Conservation (phyloP, 2,888 invertebrate genomes). For the Rhamphomyia laevipes region DNA sequence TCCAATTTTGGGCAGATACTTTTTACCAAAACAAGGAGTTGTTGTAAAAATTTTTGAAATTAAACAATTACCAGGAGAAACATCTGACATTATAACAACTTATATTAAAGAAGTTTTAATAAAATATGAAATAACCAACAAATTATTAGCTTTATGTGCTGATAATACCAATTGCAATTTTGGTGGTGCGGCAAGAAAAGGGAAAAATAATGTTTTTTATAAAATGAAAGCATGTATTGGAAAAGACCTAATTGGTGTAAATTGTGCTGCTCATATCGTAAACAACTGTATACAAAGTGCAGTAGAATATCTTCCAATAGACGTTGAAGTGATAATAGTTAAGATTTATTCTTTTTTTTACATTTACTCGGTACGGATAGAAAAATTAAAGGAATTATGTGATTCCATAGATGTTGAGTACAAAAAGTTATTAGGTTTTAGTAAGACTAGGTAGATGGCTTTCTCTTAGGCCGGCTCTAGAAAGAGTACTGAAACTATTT, state of each 20-base stretch:
- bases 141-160: background rate
- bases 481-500: background rate
- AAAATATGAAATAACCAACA: background rate
- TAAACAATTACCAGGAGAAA: slow-evolving; percentile 1
- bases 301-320: slow-evolving; percentile 10
- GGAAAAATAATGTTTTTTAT: slow-evolving; percentile 9
- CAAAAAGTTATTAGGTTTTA: background rate
- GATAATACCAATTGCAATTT: slow-evolving; percentile 14
- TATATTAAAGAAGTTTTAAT: background rate
- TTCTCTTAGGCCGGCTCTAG: background rate
- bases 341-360: slow-evolving; percentile 12
- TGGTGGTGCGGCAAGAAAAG: no score
- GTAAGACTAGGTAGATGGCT: background rate
- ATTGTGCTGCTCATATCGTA: slow-evolving; percentile 12
- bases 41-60: slow-evolving; percentile 1
- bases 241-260: slow-evolving; percentile 10
- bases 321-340: slow-evolving; percentile 12
- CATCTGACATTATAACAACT: slow-evolving; percentile 4
- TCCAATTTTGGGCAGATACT: slow-evolving; percentile 3
- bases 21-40: slow-evolving; percentile 2
- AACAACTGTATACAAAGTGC: slow-evolving; percentile 13
- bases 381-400: slow-evolving; percentile 8
- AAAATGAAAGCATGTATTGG: slow-evolving; percentile 3
- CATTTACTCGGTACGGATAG: slow-evolving; percentile 10
- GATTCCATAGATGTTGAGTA: slow-evolving; percentile 3